A percentile compares a stretch with the other conserved stretches of the same genome.
phyloP scores from a whole-genome alignment of 2,113 vertebrate genomes.

The Larimichthys crocea region DNA sequence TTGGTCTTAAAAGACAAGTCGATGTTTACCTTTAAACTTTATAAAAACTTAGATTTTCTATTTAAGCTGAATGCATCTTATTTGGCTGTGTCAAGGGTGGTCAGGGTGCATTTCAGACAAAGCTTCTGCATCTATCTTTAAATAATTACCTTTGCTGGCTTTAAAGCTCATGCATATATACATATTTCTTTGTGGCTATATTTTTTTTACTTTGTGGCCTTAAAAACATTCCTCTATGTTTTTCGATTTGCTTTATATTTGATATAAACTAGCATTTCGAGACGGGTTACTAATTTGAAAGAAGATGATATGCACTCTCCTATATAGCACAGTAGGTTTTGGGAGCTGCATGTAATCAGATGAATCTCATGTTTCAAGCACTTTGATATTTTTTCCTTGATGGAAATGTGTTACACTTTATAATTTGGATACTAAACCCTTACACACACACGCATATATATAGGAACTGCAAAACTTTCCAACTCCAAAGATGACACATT shows the following conservation, averaged over 20 bases:
- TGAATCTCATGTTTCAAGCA: slow-evolving; percentile 26
- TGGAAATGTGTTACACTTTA: slow-evolving; percentile 36
- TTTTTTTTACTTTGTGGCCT: slow-evolving; percentile 51
- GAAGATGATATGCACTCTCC: slow-evolving; percentile 44
- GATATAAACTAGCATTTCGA: slow-evolving; percentile 33
- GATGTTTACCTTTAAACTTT: slow-evolving; percentile 64
- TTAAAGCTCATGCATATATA: slow-evolving; percentile 57
- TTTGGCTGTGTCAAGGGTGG: neutral
- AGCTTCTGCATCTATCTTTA: slow-evolving; percentile 45
- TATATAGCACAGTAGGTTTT: slow-evolving; percentile 28
- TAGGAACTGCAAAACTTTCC: slow-evolving; percentile 16
- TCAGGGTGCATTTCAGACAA: slow-evolving; percentile 37
- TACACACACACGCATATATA: neutral
- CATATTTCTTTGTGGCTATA: slow-evolving; percentile 34
- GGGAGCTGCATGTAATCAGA: neutral
- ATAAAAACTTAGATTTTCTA: slow-evolving; percentile 15
- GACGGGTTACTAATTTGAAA: neutral
- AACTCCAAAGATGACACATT: slow-evolving; percentile 51
- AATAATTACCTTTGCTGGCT: slow-evolving; percentile 40
- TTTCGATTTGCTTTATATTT: slow-evolving; percentile 40
- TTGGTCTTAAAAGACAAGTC: slow-evolving; percentile 46
- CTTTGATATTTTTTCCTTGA: slow-evolving; percentile 30
- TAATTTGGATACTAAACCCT: slow-evolving; percentile 34
- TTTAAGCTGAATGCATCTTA: slow-evolving; percentile 18
- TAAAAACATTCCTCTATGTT: slow-evolving; percentile 66